Evolutionary conservation across 2,888 invertebrate genomes (phyloP).

Genomic region (Xanthostigma xanthostigma): DNA sequence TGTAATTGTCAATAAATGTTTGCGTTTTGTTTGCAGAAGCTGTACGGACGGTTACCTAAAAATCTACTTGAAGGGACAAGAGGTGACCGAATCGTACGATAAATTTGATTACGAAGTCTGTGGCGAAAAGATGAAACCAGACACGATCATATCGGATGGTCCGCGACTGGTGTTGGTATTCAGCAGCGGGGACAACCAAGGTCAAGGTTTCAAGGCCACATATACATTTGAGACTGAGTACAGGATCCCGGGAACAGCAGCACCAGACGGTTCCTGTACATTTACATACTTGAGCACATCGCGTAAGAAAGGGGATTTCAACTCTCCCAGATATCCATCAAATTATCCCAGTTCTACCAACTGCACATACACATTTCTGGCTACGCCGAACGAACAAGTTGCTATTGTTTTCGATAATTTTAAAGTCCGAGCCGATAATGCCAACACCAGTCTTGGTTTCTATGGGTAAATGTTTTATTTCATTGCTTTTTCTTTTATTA

Average conservation of each 20-base stretch:
- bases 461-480: slow-evolving; percentile 42
- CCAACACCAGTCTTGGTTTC: slow-evolving; percentile 59
- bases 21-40: slow-evolving; percentile 28
- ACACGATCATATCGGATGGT: slow-evolving; percentile 73
- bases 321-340: slow-evolving; percentile 91
- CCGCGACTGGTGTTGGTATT: slow-evolving; percentile 90
- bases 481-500: not conserved
- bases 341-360: slow-evolving; percentile 92
- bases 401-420: slow-evolving; percentile 84
- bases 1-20: slow-evolving; percentile 5
- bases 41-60: slow-evolving; percentile 85
- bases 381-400: slow-evolving; percentile 77
- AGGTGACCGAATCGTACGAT: slow-evolving; percentile 82
- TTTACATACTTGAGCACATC: slow-evolving; percentile 83
- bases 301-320: slow-evolving; percentile 80
- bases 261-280: slow-evolving; percentile 80
- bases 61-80: slow-evolving; percentile 82
- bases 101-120: slow-evolving; percentile 89
- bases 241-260: slow-evolving; percentile 85
- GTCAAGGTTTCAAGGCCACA: slow-evolving; percentile 80
- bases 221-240: slow-evolving; percentile 83
- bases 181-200: slow-evolving; percentile 82
- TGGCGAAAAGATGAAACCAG: slow-evolving; percentile 63
- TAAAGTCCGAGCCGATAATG: slow-evolving; percentile 69
- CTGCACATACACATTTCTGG: slow-evolving; percentile 84